phyloP scores from a whole-genome alignment of 2,888 invertebrate species.

The Panzeria rudis region DNA sequence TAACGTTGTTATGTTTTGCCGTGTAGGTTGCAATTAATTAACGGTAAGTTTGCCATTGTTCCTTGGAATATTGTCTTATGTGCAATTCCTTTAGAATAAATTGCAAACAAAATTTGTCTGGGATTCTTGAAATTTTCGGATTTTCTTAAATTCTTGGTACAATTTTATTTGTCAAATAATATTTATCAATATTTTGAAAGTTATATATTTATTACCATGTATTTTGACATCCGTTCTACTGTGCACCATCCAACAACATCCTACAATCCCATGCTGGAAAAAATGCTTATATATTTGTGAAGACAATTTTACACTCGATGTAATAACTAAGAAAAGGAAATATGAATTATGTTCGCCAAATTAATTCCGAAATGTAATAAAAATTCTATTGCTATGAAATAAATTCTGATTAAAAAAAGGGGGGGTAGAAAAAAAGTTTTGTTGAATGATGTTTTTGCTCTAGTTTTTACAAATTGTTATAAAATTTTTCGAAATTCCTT shows the following conservation, averaged over 20 bases:
- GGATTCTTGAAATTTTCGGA: no score
- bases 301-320: conserved; percentile 57
- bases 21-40: no score
- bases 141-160: no score
- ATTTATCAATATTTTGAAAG: no score
- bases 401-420: not conserved
- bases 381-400: conserved; percentile 18
- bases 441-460: not conserved
- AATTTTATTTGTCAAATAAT: no score
- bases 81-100: no score
- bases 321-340: conserved; percentile 15
- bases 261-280: conserved; percentile 32
- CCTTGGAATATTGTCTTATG: no score
- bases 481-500: not conserved
- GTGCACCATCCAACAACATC: conserved; percentile 38
- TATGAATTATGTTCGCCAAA: conserved; percentile 31
- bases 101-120: no score
- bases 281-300: no score
- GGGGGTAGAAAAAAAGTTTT: not conserved
- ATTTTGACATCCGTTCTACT: not conserved
- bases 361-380: conserved; percentile 46
- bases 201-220: not conserved
- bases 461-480: conserved; percentile 16
- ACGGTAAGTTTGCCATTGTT: no score
- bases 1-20: no score